Evolutionary conservation across 53 echinoderm and acorn worm species (phyloP).

Genomic region (Echinometra lucunter): DNA sequence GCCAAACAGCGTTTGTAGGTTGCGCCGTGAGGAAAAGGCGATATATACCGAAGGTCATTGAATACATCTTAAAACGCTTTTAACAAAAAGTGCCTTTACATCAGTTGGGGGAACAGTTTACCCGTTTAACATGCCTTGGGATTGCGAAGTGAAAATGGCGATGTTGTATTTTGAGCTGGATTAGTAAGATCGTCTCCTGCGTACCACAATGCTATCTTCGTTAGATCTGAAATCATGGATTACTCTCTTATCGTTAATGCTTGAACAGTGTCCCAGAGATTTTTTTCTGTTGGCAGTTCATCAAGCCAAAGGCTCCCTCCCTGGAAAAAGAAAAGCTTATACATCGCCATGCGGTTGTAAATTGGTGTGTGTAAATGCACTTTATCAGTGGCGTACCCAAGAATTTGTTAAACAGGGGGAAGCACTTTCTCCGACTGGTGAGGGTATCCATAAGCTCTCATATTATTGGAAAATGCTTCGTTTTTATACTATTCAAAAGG

Average conservation of each 20-base stretch:
- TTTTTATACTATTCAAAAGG: not conserved
- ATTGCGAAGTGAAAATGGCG: not conserved
- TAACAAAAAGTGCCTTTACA: constrained; percentile 24
- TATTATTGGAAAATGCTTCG: too few relatives aligned
- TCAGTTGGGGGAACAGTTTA: constrained; percentile 13
- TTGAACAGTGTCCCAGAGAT: not conserved
- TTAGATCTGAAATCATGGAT: not conserved
- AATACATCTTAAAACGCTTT: constrained; percentile 13
- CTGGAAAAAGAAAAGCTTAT: not conserved
- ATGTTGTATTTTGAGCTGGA: not conserved
- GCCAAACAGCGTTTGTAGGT: not conserved
- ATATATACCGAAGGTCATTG: not conserved
- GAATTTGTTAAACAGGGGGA: not conserved
- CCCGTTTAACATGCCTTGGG: constrained; percentile 7
- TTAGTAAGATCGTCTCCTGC: not conserved
- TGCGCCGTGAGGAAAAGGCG: not conserved
- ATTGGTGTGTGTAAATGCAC: not conserved
- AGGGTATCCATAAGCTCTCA: not conserved
- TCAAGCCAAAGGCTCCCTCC: not conserved
- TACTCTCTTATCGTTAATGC: not conserved
- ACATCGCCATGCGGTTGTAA: not conserved
- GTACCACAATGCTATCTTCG: not conserved
- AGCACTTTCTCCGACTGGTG: not conserved
- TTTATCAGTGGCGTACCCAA: not conserved
- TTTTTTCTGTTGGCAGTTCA: not conserved